Conservation (phyloP, 2,113 vertebrate genomes). For the Tiliqua scincoides region DNA sequence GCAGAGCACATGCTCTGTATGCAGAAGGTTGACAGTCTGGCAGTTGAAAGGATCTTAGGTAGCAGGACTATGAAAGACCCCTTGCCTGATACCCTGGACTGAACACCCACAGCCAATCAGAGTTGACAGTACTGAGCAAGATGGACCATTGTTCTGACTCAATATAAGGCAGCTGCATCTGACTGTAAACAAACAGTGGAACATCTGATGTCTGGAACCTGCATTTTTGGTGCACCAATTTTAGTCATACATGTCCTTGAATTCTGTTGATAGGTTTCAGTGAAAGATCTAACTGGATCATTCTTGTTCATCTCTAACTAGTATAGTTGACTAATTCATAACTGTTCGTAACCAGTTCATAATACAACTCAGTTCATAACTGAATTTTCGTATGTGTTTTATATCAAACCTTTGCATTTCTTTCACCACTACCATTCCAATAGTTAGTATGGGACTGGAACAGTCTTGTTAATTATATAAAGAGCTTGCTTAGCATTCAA, state of each 20-base stretch:
- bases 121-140: not conserved
- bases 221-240: not conserved
- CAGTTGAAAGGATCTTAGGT: not conserved
- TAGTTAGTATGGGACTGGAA: slow-evolving; percentile 12
- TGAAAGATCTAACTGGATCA: slow-evolving; percentile 7
- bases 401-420: slow-evolving; percentile 25
- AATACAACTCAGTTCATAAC: too few species aligned
- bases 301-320: not conserved
- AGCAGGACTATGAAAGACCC: not conserved
- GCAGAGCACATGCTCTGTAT: not conserved
- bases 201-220: not conserved
- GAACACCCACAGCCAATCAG: not conserved
- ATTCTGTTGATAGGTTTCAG: slow-evolving; percentile 27
- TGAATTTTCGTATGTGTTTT: slow-evolving; percentile 11
- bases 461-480: slow-evolving; percentile 27
- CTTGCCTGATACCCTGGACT: not conserved
- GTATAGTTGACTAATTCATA: too few species aligned
- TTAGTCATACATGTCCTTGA: not conserved
- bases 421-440: slow-evolving; percentile 22
- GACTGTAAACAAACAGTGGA: not conserved
- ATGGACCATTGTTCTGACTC: not conserved
- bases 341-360: too few species aligned
- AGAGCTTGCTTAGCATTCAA: not conserved
- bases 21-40: not conserved
- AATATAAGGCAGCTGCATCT: not conserved